phyloP scores from a whole-genome alignment of 2,888 invertebrate genomes.

The Lithophane semibrunnea region DNA sequence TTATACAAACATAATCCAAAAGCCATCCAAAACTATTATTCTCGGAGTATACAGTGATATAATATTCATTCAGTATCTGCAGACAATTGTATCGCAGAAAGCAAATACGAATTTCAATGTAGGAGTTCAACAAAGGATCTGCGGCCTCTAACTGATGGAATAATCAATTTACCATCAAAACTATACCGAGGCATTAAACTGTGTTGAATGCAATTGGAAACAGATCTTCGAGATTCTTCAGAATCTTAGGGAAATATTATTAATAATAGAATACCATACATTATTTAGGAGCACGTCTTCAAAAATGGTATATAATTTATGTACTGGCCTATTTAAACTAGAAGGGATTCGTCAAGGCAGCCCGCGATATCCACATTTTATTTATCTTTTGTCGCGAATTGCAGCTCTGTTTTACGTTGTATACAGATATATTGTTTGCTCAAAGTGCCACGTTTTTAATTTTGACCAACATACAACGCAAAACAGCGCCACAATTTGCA shows the following conservation, averaged over 20 bases:
- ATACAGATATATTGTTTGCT: neutral
- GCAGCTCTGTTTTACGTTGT: too few relatives aligned
- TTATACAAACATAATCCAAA: neutral
- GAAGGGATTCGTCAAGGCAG: neutral
- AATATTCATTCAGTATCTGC: constrained; percentile 25
- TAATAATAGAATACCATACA: neutral
- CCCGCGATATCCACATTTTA: neutral
- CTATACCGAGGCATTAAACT: constrained; percentile 6
- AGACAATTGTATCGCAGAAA: constrained; percentile 44
- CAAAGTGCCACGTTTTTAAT: neutral
- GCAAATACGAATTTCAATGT: constrained; percentile 45
- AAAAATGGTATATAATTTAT: neutral
- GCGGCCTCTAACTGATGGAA: neutral
- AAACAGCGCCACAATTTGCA: too few relatives aligned
- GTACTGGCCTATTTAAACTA: neutral
- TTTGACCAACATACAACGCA: neutral
- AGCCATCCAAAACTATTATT: constrained; percentile 4
- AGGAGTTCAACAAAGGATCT: constrained; percentile 37
- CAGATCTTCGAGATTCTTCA: too few relatives aligned
- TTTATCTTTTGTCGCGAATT: too few relatives aligned
- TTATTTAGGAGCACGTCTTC: neutral
- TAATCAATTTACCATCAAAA: constrained; percentile 43
- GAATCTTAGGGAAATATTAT: neutral
- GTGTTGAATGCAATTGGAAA: constrained; percentile 15
- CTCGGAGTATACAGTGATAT: constrained; percentile 6